A percentile compares a stretch with the other conserved stretches of the same genome.
Conservation (phyloP, 2,888 invertebrate genomes). For the Diadromus collaris region DNA sequence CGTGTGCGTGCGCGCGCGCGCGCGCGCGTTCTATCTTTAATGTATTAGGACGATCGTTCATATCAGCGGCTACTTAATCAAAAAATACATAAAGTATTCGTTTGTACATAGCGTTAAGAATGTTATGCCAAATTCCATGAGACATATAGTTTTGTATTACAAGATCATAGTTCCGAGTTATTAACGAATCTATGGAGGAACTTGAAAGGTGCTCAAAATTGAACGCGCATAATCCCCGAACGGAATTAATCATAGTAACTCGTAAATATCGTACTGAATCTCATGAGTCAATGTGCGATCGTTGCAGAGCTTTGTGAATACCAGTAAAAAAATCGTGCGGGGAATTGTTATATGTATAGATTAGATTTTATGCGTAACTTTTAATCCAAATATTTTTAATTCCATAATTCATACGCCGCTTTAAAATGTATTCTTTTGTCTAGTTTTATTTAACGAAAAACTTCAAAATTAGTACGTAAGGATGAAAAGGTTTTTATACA, state of each 20-base stretch:
- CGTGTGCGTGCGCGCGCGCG: no score
- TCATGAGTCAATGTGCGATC: conserved; percentile 26
- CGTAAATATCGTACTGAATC: conserved; percentile 8
- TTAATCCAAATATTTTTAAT: conserved; percentile 47
- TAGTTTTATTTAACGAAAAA: conserved; percentile 35
- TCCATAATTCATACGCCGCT: conserved; percentile 41
- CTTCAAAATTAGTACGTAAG: conserved; percentile 61
- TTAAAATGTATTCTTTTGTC: conserved; percentile 37
- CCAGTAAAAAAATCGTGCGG: conserved; percentile 14
- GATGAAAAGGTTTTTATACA: conserved; percentile 56
- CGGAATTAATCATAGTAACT: conserved; percentile 15
- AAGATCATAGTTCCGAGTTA: conserved; percentile 32
- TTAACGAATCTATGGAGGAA: conserved; percentile 19
- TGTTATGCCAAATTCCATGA: conserved; percentile 56
- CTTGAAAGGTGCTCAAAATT: conserved; percentile 51
- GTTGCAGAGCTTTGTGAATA: conserved; percentile 28
- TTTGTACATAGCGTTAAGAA: conserved; percentile 56
- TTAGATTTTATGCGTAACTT: conserved; percentile 28
- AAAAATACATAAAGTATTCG: conserved; percentile 49
- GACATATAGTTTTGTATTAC: conserved; percentile 33
- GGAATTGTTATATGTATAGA: conserved; percentile 38
- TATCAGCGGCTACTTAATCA: conserved; percentile 50
- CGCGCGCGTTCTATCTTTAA: conserved; percentile 62
- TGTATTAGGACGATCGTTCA: conserved; percentile 43
- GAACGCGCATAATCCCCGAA: conserved; percentile 22